phyloP scores from a whole-genome alignment of 92 coral and sea anemone genomes.

The Actinostola sp. region DNA sequence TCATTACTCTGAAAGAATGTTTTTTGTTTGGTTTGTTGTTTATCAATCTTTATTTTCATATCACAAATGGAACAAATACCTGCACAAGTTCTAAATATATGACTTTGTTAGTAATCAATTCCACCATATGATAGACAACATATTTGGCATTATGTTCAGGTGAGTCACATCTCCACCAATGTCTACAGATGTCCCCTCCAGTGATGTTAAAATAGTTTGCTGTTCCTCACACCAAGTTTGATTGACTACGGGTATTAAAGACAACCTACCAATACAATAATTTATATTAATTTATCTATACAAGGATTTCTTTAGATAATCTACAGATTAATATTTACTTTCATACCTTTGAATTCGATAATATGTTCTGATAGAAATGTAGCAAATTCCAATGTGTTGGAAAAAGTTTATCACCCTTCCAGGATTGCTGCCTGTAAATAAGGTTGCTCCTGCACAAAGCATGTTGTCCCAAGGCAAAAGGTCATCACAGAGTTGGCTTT shows the following conservation, averaged over 20 bases:
- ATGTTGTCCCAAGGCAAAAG: slow-evolving; percentile 41
- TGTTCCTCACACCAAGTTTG: slow-evolving; percentile 39
- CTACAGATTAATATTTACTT: no score
- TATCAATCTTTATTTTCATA: no score
- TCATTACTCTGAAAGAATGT: slow-evolving; percentile 46
- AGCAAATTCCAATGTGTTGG: slow-evolving; percentile 24
- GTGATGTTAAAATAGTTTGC: slow-evolving; percentile 23
- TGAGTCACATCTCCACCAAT: slow-evolving; percentile 55
- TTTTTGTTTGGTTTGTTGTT: not conserved
- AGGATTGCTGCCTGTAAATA: slow-evolving; percentile 43
- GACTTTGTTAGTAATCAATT: slow-evolving; percentile 29
- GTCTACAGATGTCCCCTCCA: slow-evolving; percentile 37
- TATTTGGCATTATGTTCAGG: slow-evolving; percentile 43
- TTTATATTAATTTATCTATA: no score
- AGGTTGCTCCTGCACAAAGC: slow-evolving; percentile 42
- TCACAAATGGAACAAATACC: no score
- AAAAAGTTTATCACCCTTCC: slow-evolving; percentile 43
- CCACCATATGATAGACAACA: slow-evolving; percentile 44
- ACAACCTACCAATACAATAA: no score
- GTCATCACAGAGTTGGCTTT: slow-evolving; percentile 33
- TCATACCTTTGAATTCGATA: slow-evolving; percentile 30
- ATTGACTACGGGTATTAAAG: slow-evolving; percentile 42
- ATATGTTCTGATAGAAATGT: slow-evolving; percentile 32
- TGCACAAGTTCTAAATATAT: slow-evolving; percentile 47
- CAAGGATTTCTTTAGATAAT: no score